Percentiles rank a stretch among this genome's conserved stretches.
These are phyloP conservation scores for Urocolius indicus DNA, from an alignment of 2,113 vertebrate species.

Conservation along the genomic window DNA sequence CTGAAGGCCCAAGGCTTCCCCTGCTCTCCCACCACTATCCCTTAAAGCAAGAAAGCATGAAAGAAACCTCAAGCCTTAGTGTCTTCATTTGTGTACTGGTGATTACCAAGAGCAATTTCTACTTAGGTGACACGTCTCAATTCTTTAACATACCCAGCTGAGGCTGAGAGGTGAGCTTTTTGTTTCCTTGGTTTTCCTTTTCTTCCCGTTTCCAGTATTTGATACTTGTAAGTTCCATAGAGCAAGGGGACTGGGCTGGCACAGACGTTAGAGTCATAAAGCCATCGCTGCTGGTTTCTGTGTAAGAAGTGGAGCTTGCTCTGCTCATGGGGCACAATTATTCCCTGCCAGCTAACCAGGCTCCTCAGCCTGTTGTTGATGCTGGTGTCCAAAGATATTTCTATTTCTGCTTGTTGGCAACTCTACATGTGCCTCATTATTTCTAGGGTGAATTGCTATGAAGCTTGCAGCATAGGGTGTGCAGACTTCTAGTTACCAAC, in stretches of 20 bases:
- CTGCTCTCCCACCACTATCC: background rate
- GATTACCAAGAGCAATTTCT: background rate
- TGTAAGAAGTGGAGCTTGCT: background rate
- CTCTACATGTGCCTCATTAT: fast-evolving
- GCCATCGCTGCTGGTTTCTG: background rate
- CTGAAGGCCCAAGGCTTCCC: background rate
- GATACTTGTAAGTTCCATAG: background rate
- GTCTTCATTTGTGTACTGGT: background rate
- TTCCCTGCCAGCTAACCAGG: background rate
- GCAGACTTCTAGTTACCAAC: background rate
- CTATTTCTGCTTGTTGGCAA: background rate
- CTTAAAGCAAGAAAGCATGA: background rate
- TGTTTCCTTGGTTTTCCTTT: background rate
- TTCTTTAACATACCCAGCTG: background rate
- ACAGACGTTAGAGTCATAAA: fast-evolving
- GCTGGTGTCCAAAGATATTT: background rate
- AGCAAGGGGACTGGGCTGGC: background rate
- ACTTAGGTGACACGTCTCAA: background rate
- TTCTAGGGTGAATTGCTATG: background rate
- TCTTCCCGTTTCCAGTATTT: background rate
- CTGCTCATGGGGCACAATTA: background rate
- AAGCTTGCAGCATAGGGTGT: background rate
- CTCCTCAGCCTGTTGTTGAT: background rate
- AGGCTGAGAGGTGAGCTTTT: background rate
- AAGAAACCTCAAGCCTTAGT: background rate